Conservation (phyloP, 2,797 vertebrate genomes). For the Eospalax fontanierii region DNA sequence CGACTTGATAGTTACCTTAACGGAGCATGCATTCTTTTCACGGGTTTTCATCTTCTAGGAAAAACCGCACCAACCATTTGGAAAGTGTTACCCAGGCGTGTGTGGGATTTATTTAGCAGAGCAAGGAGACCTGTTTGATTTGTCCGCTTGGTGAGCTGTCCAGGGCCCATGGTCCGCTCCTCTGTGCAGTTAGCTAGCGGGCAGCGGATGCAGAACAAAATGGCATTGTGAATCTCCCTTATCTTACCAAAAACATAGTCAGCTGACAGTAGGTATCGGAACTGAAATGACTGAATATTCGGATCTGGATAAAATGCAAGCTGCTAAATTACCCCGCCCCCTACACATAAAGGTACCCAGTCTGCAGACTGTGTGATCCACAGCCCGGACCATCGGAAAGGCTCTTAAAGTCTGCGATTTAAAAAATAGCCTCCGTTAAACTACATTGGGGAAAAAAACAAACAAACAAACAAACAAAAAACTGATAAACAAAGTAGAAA, state of each 20-base stretch:
- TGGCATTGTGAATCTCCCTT: background rate
- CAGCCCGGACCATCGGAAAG: background rate
- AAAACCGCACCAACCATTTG: background rate
- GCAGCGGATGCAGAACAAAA: background rate
- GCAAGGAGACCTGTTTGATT: too few species aligned
- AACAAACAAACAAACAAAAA: constrained; percentile 77
- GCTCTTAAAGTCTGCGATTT: background rate
- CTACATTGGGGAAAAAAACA: background rate
- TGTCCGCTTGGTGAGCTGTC: too few species aligned
- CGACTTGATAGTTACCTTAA: background rate
- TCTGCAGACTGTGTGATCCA: background rate
- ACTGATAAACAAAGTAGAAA: constrained; percentile 97
- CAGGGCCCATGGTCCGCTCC: too few species aligned
- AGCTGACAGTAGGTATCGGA: background rate
- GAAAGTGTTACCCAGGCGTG: background rate
- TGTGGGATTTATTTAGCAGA: background rate
- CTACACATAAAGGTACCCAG: too few species aligned
- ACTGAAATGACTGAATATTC: too few species aligned
- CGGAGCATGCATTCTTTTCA: background rate
- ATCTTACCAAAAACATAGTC: background rate
- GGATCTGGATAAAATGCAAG: too few species aligned
- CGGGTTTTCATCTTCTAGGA: background rate
- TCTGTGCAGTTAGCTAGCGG: background rate
- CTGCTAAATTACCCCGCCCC: too few species aligned
- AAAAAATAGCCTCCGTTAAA: background rate